A percentile compares a stretch with the other conserved stretches of the same genome.
Evolutionary conservation across 2,113 vertebrate species (phyloP).

Genomic region (Pomatostomus ruficeps): DNA sequence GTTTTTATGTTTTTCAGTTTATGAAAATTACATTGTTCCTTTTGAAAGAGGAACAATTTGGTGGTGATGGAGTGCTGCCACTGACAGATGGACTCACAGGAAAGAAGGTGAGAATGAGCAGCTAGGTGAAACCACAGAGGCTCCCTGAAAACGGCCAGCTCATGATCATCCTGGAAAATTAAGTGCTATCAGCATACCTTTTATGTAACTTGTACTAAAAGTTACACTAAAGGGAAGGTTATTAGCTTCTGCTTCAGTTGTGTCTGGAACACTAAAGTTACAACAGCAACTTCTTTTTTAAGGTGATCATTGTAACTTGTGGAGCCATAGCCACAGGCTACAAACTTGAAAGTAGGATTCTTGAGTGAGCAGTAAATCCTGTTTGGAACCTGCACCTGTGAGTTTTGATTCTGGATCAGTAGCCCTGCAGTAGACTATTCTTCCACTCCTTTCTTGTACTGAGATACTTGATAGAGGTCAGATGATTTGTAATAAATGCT

Average conservation of each 20-base stretch:
- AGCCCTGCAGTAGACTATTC: neutral
- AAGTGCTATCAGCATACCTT: neutral
- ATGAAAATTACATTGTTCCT: neutral
- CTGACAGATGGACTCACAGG: constrained; percentile 81
- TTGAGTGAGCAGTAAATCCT: neutral
- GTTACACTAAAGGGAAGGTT: neutral
- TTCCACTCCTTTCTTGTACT: neutral
- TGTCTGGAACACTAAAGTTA: neutral
- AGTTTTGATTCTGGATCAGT: neutral
- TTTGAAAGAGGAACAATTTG: constrained; percentile 43
- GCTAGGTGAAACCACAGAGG: neutral
- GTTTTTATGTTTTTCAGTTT: constrained; percentile 3
- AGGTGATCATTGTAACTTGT: neutral
- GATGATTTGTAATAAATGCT: neutral
- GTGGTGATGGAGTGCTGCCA: constrained; percentile 72
- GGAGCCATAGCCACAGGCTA: neutral
- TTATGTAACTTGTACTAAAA: neutral
- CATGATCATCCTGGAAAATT: neutral
- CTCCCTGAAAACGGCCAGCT: neutral
- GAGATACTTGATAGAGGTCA: neutral
- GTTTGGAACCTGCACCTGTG: neutral
- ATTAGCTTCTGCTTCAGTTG: neutral
- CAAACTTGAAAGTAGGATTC: neutral
- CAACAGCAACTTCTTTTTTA: neutral
- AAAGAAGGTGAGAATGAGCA: constrained; percentile 71